A percentile compares a stretch with the other conserved stretches of the same genome.
Evolutionary conservation across 2,888 invertebrate species (phyloP).

Genomic region (Diplolepis rosae): DNA sequence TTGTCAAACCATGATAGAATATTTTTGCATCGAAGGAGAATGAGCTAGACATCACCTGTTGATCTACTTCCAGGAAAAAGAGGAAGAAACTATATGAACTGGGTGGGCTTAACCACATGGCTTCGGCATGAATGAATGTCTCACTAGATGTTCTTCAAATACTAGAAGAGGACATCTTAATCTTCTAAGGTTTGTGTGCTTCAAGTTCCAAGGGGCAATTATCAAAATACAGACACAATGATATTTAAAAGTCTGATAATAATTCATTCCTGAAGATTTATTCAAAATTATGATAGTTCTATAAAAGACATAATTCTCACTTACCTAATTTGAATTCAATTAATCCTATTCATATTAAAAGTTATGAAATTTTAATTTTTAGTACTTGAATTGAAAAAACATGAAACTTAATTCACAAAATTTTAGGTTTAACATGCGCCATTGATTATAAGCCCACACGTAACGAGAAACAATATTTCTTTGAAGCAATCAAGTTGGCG

Average conservation of each 20-base stretch:
- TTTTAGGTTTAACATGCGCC: not conserved
- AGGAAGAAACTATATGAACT: not conserved
- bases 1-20: not conserved
- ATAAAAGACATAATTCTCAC: too few relatives aligned
- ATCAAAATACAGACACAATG: not conserved
- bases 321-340: not conserved
- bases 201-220: not conserved
- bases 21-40: not conserved
- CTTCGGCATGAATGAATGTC: not conserved
- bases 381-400: not conserved
- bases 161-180: not conserved
- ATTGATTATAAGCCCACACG: conserved; percentile 2
- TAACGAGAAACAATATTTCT: not conserved
- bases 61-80: not conserved
- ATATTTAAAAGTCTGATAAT: not conserved
- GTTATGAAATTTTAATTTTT: not conserved
- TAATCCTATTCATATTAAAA: not conserved
- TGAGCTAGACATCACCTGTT: not conserved
- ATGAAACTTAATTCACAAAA: not conserved
- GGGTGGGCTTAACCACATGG: not conserved
- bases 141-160: not conserved
- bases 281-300: too few relatives aligned
- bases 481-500: conserved; percentile 9
- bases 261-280: not conserved
- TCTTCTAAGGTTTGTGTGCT: too few relatives aligned